Evolutionary conservation across 2,888 invertebrate species (phyloP), one percentile per base, ranked within the genome.

Genomic region (Nebria salina): DNA sequence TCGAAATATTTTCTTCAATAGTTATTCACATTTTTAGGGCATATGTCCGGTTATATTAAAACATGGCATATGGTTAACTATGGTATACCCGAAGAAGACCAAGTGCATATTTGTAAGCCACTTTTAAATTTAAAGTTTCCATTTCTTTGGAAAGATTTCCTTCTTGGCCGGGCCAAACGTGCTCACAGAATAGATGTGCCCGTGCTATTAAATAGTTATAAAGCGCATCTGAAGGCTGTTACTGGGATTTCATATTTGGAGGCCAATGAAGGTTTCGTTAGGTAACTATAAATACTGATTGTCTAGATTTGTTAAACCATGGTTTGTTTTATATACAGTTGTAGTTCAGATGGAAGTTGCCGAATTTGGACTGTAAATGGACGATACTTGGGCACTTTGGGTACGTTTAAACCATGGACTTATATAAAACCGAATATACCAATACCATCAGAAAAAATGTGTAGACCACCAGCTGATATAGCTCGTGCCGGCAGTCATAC

Each of bases 361-460:
- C 91, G 95, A 78, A 89, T 95, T 87, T 96, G 95, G 95, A 93
- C 93, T 0, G 87, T 95, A 81, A 91, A 93, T 68, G 95, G 95
- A 64, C 84, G 87, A 54, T 91, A 91, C 84, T 86, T 96, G 84
- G 94, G 94, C 84, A 95, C 95, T 5, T 90, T 96, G 83, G 96
- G 96, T 77, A 93, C 94, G 76, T 92, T 92, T 84, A 89, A 91
- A 85, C 90, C 92, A 0, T 95, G 94, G 94, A 88, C 89, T 41
- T 89, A 90, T 66, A 85, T 92, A 54, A 83, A 84, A 68, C 77
- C 82, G 7, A 73, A 84, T 1, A 8, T n/a, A 65, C 78, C 75
- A 5, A 82, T 87, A 1, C 82, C 84, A 9, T 85, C 87, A 25
- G 86, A 87, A 65, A 88, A 90, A 1, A 89, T 90, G n/a, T 86